Evolutionary conservation across 2,888 invertebrate genomes (phyloP), one percentile per base, ranked within the genome.

Genomic region (Epiperipatus broadwayi): DNA sequence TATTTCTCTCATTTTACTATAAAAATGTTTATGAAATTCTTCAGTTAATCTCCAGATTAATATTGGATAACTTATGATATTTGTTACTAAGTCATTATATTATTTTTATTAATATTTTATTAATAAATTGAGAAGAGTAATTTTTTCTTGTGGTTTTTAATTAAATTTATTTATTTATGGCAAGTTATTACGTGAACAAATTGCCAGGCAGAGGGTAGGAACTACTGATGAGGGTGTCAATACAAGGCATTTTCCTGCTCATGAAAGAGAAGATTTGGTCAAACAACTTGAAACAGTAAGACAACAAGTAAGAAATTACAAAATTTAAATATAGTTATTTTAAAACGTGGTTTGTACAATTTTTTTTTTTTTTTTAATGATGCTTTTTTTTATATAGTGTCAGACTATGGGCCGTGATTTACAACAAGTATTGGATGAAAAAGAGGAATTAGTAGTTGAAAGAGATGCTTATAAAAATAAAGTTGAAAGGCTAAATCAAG

Each of bases 391-490:
- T 42, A 53, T 56, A 29, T 53, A 78, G 73, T 76, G 71, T 54
- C 67, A 68, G 46, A 77, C 79, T 58, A 58, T 81, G 34, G 72
- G 76, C 50, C 63, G 71, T 32, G 81, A 84, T 58, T 66, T 83
- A 21, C 71, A 79, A 54, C 69, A 73, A 4, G 68, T 79, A 20
- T 57, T 83, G 31, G 83, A 83, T 56, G 83, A 83, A 54, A 83
- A 81, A 53, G 80, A 81, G 52, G 83, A 83, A 53, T 57, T 78
- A 21, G 71, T 75, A 14, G 72, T 71, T 4, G 80, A 83, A 54
- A 65, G 80, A 42, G 81, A 83, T 56, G 76, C 77, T 18, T 81
- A 78, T 53, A 78, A 78, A 53, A 73, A 70, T 48, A 83, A 83
- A 63, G 75, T 78, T 3, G 78, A 79, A 53, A 65, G 80, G 7